phyloP scores from a whole-genome alignment of 2,113 vertebrate species.

The Spizaetus ornatus region DNA sequence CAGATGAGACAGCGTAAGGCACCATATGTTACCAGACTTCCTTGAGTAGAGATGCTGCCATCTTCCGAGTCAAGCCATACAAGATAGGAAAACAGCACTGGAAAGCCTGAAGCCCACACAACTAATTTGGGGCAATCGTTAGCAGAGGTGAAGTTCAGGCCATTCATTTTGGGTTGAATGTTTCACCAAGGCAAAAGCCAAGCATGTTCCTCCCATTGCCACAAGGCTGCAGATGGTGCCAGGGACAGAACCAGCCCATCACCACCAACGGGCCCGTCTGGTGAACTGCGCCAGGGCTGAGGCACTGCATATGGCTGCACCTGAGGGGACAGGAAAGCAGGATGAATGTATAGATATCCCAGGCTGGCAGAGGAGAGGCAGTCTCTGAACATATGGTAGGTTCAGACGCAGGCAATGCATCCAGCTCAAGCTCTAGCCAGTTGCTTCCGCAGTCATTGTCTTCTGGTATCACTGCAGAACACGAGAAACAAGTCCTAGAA shows the following conservation, averaged over 20 bases:
- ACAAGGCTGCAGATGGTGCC: neutral
- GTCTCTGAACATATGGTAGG: neutral
- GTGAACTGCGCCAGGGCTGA: accelerated
- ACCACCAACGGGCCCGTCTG: accelerated
- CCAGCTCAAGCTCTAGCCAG: neutral
- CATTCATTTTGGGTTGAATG: neutral
- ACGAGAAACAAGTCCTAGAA: neutral
- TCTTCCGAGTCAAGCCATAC: neutral
- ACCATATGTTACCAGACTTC: neutral
- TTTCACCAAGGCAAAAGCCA: neutral
- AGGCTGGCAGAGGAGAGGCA: neutral
- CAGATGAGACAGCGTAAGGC: neutral
- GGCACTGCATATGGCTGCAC: neutral
- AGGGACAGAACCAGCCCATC: neutral
- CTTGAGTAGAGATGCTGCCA: neutral
- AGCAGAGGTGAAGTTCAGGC: neutral
- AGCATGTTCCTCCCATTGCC: neutral
- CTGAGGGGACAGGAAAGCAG: neutral
- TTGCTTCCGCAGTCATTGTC: neutral
- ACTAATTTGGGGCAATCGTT: neutral
- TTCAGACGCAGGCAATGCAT: neutral
- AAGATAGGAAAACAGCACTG: neutral
- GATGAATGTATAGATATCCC: too few relatives aligned
- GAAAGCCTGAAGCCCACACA: neutral
- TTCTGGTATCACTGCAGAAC: neutral